Percentiles rank a stretch among this genome's conserved stretches.
These are phyloP conservation scores for Cyphomyrmex costatus DNA, from an alignment of 1,140 invertebrate genomes.

Conservation along the genomic window DNA sequence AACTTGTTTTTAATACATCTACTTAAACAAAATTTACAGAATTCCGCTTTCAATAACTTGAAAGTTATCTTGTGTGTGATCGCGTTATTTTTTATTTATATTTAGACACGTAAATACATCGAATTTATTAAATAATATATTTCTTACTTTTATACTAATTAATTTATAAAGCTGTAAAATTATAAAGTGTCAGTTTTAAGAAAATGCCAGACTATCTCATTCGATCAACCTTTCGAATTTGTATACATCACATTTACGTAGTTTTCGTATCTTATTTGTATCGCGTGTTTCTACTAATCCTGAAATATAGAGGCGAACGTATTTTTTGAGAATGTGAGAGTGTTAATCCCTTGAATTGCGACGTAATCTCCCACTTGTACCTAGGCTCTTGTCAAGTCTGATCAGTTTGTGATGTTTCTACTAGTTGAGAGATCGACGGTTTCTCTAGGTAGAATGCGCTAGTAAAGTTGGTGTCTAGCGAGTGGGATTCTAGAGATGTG, in stretches of 20 bases:
- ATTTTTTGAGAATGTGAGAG: neutral
- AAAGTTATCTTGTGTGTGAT: neutral
- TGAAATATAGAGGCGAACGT: neutral
- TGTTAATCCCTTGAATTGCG: slow-evolving; percentile 29
- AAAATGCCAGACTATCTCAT: neutral
- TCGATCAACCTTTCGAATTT: neutral
- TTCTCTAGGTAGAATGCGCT: neutral
- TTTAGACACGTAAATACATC: neutral
- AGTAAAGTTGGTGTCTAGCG: slow-evolving; percentile 27
- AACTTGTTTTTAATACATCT: neutral
- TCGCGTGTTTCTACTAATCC: neutral
- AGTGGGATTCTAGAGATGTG: slow-evolving; percentile 9
- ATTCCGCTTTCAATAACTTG: neutral
- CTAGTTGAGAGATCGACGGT: slow-evolving; percentile 24
- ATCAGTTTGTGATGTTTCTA: slow-evolving; percentile 42
- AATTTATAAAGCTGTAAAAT: neutral
- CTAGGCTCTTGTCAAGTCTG: slow-evolving; percentile 32
- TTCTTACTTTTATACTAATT: neutral
- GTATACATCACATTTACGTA: neutral
- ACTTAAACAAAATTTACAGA: neutral
- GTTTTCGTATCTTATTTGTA: slow-evolving; percentile 1
- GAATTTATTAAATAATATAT: neutral
- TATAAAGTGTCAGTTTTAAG: neutral
- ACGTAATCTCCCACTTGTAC: slow-evolving; percentile 24
- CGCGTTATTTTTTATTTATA: neutral